Base-by-base conservation (phyloP, 2,797 vertebrate species). In the Coendou prehensilis region DNA sequence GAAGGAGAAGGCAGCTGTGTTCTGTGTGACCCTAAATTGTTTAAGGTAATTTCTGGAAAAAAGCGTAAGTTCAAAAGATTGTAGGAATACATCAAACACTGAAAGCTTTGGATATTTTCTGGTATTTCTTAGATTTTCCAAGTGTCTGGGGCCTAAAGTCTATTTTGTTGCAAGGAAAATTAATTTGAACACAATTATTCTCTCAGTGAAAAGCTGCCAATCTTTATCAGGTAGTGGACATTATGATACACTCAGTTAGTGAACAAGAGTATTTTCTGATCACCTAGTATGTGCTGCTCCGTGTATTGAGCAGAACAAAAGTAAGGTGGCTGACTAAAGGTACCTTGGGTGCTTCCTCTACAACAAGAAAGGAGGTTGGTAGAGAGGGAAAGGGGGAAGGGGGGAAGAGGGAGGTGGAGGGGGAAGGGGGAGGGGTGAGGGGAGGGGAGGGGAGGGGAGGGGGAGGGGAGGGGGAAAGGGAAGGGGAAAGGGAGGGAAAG, bases 161-260 rank as follows among this genome's bases (percentile, higher is more conserved):
- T 67, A 17, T 22, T 79, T 93, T 81, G 54, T 47, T 89, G 84
- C 57, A 82, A 88, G 76, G 9, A 61, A 95, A 90, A 80, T 59
- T 28, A 88, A 75, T 41, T 89, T 28, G 85, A 92, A 85, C 11
- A 47, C 20, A 15, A 73, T 69, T 83, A 93, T 30, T 82, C 41
- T 83, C 64, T n/a, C 78, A 75, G 64, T 80, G 81, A 84, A 92
- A 93, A 28, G 41, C 9, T 87, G 17, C 20, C 33, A 17, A 85
- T 63, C 23, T 57, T 87, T 50, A 69, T 23, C 73, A 95, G 56
- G 45, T 33, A 94, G 50, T 17, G 2, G 22, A 69, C 50, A 41
- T 90, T 78, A 63, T 1, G n/a, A 88, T 54, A 80, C 23, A 37
- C 83, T 84, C 41, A 45, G 59, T 33, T 52, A 88, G 28, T 94